Conservation (phyloP, 1,140 invertebrate species). For the Hormaphis cornu region DNA sequence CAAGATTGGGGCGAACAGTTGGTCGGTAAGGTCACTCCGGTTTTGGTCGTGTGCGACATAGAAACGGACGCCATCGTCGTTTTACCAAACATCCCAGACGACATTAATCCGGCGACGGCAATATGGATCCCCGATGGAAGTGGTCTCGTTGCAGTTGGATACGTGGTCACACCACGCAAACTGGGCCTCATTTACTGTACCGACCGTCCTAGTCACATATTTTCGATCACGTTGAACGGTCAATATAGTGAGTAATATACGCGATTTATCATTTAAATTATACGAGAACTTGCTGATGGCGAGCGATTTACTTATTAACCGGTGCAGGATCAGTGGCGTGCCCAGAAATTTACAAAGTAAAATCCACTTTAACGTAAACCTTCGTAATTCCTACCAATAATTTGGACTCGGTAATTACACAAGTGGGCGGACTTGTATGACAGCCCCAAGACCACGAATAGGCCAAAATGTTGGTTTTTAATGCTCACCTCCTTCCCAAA, state of each 20-base stretch:
- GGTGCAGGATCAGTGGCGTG: no score
- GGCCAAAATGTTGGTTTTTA: no score
- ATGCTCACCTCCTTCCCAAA: no score
- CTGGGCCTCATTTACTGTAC: conserved; percentile 74
- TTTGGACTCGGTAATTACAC: no score
- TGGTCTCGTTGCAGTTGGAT: conserved; percentile 65
- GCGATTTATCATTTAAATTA: no score
- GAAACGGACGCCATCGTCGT: conserved; percentile 50
- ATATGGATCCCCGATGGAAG: conserved; percentile 57
- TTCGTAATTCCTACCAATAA: no score
- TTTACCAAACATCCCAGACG: conserved; percentile 53
- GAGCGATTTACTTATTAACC: no score
- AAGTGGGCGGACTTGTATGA: no score
- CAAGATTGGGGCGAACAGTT: conserved; percentile 84
- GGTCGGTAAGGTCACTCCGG: conserved; percentile 57
- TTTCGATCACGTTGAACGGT: conserved; percentile 49
- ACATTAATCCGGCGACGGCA: conserved; percentile 60
- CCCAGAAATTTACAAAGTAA: no score
- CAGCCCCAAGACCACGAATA: no score
- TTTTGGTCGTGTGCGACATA: conserved; percentile 62
- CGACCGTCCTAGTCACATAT: conserved; percentile 62
- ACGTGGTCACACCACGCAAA: conserved; percentile 58
- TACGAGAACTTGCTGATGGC: no score
- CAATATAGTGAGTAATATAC: conserved; percentile 49
- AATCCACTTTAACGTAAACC: no score